These are phyloP conservation scores for Prorops nasuta DNA, from an alignment of 1,140 invertebrate genomes.

Conservation along the genomic window DNA sequence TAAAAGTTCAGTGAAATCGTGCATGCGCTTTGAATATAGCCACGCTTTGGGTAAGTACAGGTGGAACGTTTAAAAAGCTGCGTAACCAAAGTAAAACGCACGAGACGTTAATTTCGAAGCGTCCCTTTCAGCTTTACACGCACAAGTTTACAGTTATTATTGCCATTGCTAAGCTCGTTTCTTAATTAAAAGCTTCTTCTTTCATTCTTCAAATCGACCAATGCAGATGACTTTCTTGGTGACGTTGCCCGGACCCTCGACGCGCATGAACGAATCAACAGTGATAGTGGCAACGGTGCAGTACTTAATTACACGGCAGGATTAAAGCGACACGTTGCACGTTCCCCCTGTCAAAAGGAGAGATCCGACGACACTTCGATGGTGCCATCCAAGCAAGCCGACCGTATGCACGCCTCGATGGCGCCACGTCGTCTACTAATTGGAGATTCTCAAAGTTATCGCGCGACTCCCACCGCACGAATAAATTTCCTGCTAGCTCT, in stretches of 20 bases:
- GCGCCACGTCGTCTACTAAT: slow-evolving; percentile 34
- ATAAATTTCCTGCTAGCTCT: slow-evolving; percentile 43
- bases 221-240: neutral
- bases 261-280: too few species aligned
- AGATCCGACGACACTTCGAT: slow-evolving; percentile 18
- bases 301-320: slow-evolving; percentile 21
- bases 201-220: neutral
- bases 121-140: neutral
- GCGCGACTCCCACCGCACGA: slow-evolving; percentile 21
- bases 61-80: neutral
- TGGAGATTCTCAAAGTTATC: slow-evolving; percentile 48
- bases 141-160: neutral
- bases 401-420: too few species aligned
- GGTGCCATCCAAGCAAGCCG: too few species aligned
- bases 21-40: neutral
- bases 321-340: slow-evolving; percentile 23
- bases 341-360: slow-evolving; percentile 14
- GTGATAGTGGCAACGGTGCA: slow-evolving; percentile 8
- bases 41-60: neutral
- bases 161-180: neutral
- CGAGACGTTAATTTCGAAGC: neutral
- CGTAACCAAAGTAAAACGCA: neutral
- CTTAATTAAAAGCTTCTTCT: too few species aligned
- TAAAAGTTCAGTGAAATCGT: neutral
- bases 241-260: neutral